phyloP scores from a whole-genome alignment of 2,888 invertebrate species.

The Aleiodes testaceus region DNA sequence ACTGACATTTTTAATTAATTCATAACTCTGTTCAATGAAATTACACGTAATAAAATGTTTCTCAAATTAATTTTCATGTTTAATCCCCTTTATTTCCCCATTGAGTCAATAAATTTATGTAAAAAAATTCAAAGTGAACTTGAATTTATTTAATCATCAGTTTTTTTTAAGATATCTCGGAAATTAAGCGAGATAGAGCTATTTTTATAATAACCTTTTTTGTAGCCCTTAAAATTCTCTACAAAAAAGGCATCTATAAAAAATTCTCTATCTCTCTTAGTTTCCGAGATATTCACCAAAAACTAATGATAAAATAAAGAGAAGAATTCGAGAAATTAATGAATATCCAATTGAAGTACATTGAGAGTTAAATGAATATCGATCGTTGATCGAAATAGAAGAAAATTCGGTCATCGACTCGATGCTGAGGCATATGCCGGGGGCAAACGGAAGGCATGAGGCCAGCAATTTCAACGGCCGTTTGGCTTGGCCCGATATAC shows the following conservation, averaged over 20 bases:
- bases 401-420: constrained; percentile 40
- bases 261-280: no score
- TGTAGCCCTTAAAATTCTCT: no score
- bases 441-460: constrained; percentile 38
- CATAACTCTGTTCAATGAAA: neutral
- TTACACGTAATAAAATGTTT: neutral
- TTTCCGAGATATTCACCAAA: no score
- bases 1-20: neutral
- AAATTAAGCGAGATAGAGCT: no score
- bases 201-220: no score
- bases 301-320: no score
- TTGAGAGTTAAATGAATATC: no score
- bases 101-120: no score
- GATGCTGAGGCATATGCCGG: constrained; percentile 24
- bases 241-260: no score
- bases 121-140: no score
- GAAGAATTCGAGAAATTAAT: neutral
- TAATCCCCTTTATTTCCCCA: neutral
- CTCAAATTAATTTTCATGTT: neutral
- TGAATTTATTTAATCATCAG: no score
- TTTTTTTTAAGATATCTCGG: no score
- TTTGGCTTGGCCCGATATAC: constrained; percentile 47
- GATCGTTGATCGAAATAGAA: neutral
- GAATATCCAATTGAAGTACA: neutral
- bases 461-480: constrained; percentile 49